Conservation (phyloP, 1,140 invertebrate genomes). For the Scaptomyza graminum region DNA sequence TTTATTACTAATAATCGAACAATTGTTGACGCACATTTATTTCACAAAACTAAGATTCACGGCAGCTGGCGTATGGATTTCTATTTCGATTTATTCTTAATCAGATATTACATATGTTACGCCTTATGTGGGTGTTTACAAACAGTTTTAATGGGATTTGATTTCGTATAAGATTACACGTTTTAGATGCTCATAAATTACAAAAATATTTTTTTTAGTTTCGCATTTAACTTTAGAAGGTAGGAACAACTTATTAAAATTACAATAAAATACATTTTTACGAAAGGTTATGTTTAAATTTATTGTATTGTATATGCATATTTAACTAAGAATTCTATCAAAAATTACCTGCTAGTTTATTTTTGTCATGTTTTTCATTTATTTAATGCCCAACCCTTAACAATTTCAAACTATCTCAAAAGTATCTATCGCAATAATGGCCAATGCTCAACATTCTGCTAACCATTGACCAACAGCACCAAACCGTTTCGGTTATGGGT, state of each 20-base stretch:
- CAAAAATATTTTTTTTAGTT: not conserved
- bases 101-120: slow-evolving; percentile 57
- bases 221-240: too few species aligned
- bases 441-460: not conserved
- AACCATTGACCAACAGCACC: slow-evolving; percentile 11
- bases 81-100: slow-evolving; percentile 33
- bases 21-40: too few species aligned
- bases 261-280: too few species aligned
- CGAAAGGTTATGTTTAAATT: too few species aligned
- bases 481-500: not conserved
- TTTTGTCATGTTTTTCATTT: too few species aligned
- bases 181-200: not conserved
- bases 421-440: not conserved
- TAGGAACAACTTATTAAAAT: too few species aligned
- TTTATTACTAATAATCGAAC: slow-evolving; percentile 31
- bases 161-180: slow-evolving; percentile 8
- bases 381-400: too few species aligned
- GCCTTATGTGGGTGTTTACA: slow-evolving; percentile 35
- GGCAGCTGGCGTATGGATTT: slow-evolving; percentile 41
- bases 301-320: too few species aligned
- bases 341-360: too few species aligned
- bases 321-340: too few species aligned
- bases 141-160: slow-evolving; percentile 27
- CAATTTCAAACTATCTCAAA: not conserved
- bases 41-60: not conserved